Evolutionary conservation across 2,888 invertebrate genomes (phyloP).

Genomic region (Harpalus rubripes): DNA sequence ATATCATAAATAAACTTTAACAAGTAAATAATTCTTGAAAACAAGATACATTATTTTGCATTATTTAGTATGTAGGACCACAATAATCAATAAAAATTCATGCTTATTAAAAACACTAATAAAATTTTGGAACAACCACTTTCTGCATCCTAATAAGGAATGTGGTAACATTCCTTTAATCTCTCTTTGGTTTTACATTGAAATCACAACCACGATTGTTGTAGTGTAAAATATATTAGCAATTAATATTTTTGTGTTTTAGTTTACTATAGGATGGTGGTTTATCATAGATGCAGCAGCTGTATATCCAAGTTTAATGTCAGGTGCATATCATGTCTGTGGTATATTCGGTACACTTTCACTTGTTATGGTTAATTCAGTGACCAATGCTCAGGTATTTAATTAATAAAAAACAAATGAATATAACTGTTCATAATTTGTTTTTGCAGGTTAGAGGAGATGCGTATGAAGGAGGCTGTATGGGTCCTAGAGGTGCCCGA

Average conservation of each 20-base stretch:
- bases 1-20: too few species aligned
- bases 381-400: conserved; percentile 92
- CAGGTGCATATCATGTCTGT: conserved; percentile 93
- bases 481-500: conserved; percentile 92
- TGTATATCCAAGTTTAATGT: conserved; percentile 85
- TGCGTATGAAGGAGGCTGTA: conserved; percentile 89
- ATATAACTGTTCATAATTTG: not conserved
- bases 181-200: too few species aligned
- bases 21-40: too few species aligned
- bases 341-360: conserved; percentile 97
- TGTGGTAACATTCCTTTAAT: too few species aligned
- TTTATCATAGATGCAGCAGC: conserved; percentile 96
- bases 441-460: conserved; percentile 85
- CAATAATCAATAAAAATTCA: too few species aligned
- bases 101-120: too few species aligned
- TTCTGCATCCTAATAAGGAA: too few species aligned
- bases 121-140: too few species aligned
- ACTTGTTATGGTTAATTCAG: conserved; percentile 97
- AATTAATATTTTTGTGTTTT: conserved; percentile 71
- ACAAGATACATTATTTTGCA: too few species aligned
- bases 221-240: not conserved
- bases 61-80: too few species aligned
- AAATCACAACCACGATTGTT: too few species aligned
- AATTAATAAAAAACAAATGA: not conserved
- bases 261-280: conserved; percentile 99